phyloP scores from a whole-genome alignment of 2,113 vertebrate genomes.

The Pimephales promelas region DNA sequence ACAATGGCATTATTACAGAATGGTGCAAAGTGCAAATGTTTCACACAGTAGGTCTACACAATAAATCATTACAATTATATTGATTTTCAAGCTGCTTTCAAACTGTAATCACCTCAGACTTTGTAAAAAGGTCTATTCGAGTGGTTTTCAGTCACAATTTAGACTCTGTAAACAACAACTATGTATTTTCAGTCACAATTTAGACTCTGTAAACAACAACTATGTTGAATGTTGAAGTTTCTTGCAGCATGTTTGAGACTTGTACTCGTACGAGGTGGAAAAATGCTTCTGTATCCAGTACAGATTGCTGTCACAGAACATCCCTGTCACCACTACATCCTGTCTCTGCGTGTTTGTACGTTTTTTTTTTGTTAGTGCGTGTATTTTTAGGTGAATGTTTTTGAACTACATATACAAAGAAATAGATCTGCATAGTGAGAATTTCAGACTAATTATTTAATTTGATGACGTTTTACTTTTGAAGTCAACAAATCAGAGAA shows the following conservation, averaged over 20 bases:
- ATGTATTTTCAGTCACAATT: too few relatives aligned
- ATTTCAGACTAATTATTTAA: too few relatives aligned
- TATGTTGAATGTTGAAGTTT: background rate
- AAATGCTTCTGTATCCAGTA: background rate
- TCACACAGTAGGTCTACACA: background rate
- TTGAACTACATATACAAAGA: background rate
- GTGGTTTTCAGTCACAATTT: background rate
- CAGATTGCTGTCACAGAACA: background rate
- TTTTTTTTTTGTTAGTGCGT: background rate
- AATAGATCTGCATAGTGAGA: background rate
- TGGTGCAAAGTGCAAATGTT: background rate
- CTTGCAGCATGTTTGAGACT: background rate
- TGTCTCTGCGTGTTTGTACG: background rate
- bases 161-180: background rate
- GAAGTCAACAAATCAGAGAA: background rate
- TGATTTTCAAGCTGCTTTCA: background rate
- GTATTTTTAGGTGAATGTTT: background rate
- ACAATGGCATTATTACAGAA: background rate
- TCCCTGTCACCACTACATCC: constrained; percentile 14
- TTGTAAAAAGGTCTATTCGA: background rate
- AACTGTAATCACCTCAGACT: background rate
- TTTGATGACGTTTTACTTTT: too few relatives aligned
- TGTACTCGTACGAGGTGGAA: background rate
- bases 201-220: background rate
- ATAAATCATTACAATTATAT: background rate